These are phyloP conservation scores for Gallirallus australis DNA, from an alignment of 2,797 vertebrate genomes.

Conservation along the genomic window DNA sequence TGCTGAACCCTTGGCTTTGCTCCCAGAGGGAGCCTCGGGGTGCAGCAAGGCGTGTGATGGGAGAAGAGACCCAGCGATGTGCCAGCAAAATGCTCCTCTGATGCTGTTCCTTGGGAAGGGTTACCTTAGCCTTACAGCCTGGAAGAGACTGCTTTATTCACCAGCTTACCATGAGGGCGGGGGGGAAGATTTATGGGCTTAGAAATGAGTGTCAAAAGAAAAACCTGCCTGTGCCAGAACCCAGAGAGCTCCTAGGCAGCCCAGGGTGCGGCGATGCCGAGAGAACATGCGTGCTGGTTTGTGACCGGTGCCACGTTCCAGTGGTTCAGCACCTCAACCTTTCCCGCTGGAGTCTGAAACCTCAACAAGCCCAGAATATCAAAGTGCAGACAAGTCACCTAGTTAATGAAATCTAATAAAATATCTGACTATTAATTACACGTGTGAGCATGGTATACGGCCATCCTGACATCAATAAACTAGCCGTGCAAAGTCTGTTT, in stretches of 20 bases:
- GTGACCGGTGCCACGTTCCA: background rate
- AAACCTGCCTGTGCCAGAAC: background rate
- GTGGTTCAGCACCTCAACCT: background rate
- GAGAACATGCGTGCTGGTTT: background rate
- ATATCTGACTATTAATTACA: conserved; percentile 47
- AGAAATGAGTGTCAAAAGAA: background rate
- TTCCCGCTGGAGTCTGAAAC: background rate
- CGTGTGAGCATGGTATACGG: background rate
- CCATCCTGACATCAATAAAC: conserved; percentile 45
- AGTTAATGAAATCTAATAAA: conserved; percentile 45
- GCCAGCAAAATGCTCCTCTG: conserved; percentile 40
- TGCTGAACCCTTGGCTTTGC: background rate
- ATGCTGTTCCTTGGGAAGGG: conserved; percentile 25
- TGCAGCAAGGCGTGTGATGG: background rate
- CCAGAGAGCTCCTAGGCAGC: background rate
- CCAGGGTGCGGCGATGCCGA: rapidly evolving
- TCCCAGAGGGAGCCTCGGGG: background rate
- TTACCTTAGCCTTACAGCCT: conserved; percentile 38
- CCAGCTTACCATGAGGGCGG: background rate
- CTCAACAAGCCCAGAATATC: conserved; percentile 4
- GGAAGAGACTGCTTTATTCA: conserved; percentile 60
- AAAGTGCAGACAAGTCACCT: conserved; percentile 51
- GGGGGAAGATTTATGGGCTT: conserved; percentile 25
- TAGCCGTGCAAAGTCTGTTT: conserved; percentile 31
- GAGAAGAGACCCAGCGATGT: rapidly evolving